Evolutionary conservation across 2,888 invertebrate species (phyloP).

Genomic region (Leptinotarsa rubiginosa): DNA sequence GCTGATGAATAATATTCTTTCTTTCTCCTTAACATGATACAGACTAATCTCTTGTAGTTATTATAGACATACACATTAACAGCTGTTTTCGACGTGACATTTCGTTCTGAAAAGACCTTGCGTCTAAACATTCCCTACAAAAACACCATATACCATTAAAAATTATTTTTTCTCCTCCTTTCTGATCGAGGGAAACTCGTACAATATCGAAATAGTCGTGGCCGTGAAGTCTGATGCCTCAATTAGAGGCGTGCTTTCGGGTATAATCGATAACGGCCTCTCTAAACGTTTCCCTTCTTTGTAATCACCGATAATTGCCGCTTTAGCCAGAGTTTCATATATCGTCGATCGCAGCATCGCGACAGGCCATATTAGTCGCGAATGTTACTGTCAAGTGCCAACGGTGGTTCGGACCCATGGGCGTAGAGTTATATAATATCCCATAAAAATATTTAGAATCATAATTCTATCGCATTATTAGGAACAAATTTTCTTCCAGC

Average conservation of each 20-base stretch:
- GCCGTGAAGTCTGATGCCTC: slow-evolving; percentile 18
- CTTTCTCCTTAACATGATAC: too few relatives aligned
- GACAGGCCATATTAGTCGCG: slow-evolving; percentile 18
- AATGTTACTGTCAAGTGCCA: slow-evolving; percentile 19
- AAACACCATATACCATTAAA: not conserved
- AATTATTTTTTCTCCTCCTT: not conserved
- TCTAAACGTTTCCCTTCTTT: slow-evolving; percentile 21
- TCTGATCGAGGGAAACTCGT: slow-evolving; percentile 1
- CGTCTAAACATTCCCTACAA: not conserved
- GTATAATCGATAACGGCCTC: slow-evolving; percentile 16
- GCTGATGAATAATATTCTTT: not conserved
- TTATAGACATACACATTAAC: not conserved
- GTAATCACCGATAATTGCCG: slow-evolving; percentile 35
- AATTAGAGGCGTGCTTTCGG: slow-evolving; percentile 16
- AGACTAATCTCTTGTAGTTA: too few relatives aligned
- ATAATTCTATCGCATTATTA: too few relatives aligned
- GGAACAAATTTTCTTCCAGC: too few relatives aligned
- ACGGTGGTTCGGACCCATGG: not conserved
- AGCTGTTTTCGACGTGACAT: slow-evolving; percentile 3
- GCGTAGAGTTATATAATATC: not conserved
- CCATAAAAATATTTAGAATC: too few relatives aligned
- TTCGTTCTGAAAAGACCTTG: not conserved
- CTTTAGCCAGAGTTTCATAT: slow-evolving; percentile 36
- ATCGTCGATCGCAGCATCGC: slow-evolving; percentile 27
- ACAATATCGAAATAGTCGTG: slow-evolving; percentile 4